These are phyloP conservation scores for Diorhabda carinulata DNA, from an alignment of 1,140 invertebrate genomes.

Conservation along the genomic window DNA sequence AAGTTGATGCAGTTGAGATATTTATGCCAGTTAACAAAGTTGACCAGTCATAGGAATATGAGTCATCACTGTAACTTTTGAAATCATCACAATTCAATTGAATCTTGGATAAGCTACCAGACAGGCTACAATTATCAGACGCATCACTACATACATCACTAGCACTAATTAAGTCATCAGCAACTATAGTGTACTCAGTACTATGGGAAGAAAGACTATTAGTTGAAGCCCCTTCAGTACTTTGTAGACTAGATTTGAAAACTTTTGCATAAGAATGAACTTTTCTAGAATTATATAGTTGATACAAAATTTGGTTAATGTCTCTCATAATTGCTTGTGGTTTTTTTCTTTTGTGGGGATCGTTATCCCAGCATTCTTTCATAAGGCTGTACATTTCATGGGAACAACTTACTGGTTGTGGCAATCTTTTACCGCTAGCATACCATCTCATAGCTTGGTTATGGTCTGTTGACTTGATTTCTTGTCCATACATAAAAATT, in stretches of 20 bases:
- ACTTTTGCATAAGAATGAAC: constrained; percentile 58
- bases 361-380: constrained; percentile 79
- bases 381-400: constrained; percentile 79
- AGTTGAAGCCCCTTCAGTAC: constrained; percentile 26
- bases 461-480: constrained; percentile 42
- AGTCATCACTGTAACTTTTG: constrained; percentile 21
- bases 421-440: constrained; percentile 67
- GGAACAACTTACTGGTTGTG: constrained; percentile 72
- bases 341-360: constrained; percentile 65
- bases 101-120: constrained; percentile 18
- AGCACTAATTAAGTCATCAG: constrained; percentile 24
- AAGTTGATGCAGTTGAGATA: constrained; percentile 38
- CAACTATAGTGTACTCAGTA: constrained; percentile 29
- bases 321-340: constrained; percentile 80
- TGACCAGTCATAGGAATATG: constrained; percentile 41
- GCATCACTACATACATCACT: constrained; percentile 20
- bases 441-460: constrained; percentile 49
- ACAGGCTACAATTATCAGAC: constrained; percentile 9
- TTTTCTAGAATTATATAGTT: constrained; percentile 60
- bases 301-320: constrained; percentile 74
- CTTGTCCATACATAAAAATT: constrained; percentile 75
- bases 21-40: constrained; percentile 42
- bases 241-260: constrained; percentile 25
- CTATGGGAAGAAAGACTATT: constrained; percentile 41
- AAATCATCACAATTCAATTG: constrained; percentile 23